These are phyloP conservation scores for Chloebia gouldiae DNA, from an alignment of 2,113 vertebrate genomes.

Conservation along the genomic window DNA sequence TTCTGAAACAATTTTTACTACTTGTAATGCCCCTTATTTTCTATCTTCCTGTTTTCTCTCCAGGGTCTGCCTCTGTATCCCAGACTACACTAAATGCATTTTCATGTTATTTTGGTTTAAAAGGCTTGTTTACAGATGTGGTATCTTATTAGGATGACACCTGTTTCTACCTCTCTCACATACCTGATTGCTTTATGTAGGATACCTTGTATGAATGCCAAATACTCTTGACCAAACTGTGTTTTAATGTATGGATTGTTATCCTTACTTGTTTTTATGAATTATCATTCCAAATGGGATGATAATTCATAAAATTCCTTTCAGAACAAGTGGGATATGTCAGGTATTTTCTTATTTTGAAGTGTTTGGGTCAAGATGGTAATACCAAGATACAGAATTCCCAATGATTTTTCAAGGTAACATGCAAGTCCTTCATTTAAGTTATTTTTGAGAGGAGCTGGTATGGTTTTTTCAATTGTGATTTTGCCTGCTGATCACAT, in stretches of 20 bases:
- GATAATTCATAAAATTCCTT: not conserved
- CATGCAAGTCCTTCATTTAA: not conserved
- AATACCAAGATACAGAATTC: not conserved
- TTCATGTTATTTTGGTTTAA: not conserved
- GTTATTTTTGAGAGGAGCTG: not conserved
- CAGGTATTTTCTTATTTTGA: not conserved
- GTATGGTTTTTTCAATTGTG: not conserved
- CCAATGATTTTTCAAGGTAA: not conserved
- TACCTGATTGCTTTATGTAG: not conserved
- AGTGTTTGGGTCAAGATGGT: not conserved
- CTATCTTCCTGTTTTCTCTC: not conserved
- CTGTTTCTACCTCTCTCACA: not conserved
- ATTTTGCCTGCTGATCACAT: not conserved
- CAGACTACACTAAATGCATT: not conserved
- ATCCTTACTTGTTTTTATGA: not conserved
- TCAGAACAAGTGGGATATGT: not conserved
- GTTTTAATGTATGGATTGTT: not conserved
- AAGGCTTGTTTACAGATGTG: not conserved
- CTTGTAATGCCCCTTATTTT: not conserved
- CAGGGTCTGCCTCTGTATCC: not conserved
- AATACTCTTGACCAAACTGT: not conserved
- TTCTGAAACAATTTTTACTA: not conserved
- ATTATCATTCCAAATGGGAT: not conserved
- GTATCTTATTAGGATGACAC: not conserved
- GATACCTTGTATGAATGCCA: not conserved